Base-by-base conservation (phyloP, 92 coral and sea anemone species). In the Pocillopora meandrina region DNA sequence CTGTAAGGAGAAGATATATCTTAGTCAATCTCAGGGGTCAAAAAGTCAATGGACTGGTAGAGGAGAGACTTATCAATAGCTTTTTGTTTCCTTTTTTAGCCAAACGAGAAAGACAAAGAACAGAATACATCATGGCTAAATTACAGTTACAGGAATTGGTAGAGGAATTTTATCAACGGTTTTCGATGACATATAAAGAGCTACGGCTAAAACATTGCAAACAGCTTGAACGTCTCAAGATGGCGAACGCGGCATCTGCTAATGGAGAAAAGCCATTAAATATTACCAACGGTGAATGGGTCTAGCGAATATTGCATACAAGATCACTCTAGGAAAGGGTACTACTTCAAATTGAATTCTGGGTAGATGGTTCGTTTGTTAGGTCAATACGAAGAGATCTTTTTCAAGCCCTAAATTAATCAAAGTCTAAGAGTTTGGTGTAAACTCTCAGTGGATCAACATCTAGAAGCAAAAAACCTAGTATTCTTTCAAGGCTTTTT, bases 81-180 rank as follows among this genome's bases (percentile, higher is more conserved):
- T 2, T 42, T 42, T 42, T 42, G 52, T 42, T 42, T 42, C 8
- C 52, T 42, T 42, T 3, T 74, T 26, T 15, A 82, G 86, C 8
- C 9, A 61, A 42, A 13, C 15, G 61, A 16, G 26, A 13, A 18
- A 42, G 67, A 75, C 73, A 55, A 52, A 83, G 61, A 70, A 84
- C 42, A 69, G 80, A 83, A 49, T 72, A 55, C 75, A 35, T 61
- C 75, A 82, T 9, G 64, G 65, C 42, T 10, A 89, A 55, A 61
- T 83, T 56, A n/a, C 91, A 90, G 75, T 72, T 90, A 52, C 77
- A 71, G 23, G 20, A 74, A 17, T 21, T 85, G 61, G 65, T 92
- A 65, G 95, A 87, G 12, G 90, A 88, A 19, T 92, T 92, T 52
- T 55, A 92, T 56, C 75, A 71, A 69, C 77, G 84, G 65, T 72